A percentile compares a stretch with the other conserved stretches of the same genome.
Conservation (phyloP, 2,797 vertebrate genomes). For the Pseudomugil gertrudae region DNA sequence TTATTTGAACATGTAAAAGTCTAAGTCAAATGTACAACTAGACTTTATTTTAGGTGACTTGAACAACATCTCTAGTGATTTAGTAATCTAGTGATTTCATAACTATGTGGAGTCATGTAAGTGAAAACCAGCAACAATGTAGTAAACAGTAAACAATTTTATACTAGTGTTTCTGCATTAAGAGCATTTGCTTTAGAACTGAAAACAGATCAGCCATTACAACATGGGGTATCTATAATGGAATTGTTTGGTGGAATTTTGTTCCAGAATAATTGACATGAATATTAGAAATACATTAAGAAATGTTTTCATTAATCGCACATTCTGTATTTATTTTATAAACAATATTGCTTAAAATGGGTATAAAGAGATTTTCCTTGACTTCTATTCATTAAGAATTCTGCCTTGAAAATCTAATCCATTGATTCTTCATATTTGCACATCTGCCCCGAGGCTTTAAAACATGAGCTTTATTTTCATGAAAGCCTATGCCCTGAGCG, state of each 20-base stretch:
- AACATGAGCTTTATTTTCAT: background rate
- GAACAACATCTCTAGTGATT: no score
- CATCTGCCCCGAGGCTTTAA: background rate
- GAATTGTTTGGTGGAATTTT: background rate
- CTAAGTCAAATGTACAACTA: no score
- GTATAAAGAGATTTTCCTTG: background rate
- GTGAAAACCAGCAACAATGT: no score
- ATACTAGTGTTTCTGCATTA: background rate
- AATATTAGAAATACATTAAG: background rate
- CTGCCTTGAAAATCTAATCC: slow-evolving; percentile 1
- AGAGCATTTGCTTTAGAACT: background rate
- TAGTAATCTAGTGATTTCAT: no score
- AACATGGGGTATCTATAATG: background rate
- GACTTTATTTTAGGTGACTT: no score
- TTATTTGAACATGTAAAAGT: no score
- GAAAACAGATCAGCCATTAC: background rate
- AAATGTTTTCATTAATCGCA: background rate
- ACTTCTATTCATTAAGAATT: background rate
- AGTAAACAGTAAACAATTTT: no score
- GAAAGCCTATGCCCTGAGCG: background rate
- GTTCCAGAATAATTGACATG: background rate
- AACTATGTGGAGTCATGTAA: no score
- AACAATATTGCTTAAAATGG: background rate
- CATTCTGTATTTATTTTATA: background rate
- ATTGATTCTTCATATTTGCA: slow-evolving; percentile 3